A percentile compares a stretch with the other conserved stretches of the same genome.
These are phyloP conservation scores for Lordiphosa fenestrarum DNA, from an alignment of 2,888 invertebrate species.

Conservation along the genomic window DNA sequence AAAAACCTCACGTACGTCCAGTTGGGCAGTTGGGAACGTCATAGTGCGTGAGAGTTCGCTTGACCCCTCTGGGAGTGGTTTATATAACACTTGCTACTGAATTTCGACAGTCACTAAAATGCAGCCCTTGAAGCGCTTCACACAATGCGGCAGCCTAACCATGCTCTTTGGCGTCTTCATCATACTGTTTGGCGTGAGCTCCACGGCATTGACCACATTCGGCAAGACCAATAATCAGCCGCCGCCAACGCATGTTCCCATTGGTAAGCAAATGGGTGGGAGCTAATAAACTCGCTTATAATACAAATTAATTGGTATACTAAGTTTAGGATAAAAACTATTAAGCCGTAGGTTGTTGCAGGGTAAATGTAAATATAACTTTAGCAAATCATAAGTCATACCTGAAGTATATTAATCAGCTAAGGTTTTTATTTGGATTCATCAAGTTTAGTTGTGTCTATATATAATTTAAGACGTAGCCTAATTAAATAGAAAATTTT, in stretches of 20 bases:
- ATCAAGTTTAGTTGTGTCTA: too few species aligned
- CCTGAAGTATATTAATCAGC: too few species aligned
- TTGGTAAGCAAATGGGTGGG: constrained; percentile 81
- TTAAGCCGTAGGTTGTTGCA: too few species aligned
- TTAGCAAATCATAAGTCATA: too few species aligned
- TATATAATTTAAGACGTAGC: too few species aligned
- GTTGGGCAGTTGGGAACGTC: constrained; percentile 2
- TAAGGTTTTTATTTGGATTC: too few species aligned
- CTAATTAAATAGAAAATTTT: too few species aligned
- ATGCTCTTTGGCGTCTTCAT: constrained; percentile 80
- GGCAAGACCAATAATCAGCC: constrained; percentile 85
- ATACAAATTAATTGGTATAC: too few species aligned
- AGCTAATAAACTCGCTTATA: too few species aligned
- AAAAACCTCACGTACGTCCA: constrained; percentile 1
- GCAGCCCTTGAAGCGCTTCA: constrained; percentile 80
- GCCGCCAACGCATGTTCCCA: constrained; percentile 82
- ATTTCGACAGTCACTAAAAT: constrained; percentile 53
- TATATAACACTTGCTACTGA: constrained; percentile 34
- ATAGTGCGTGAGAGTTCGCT: constrained; percentile 42
- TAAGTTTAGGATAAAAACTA: too few species aligned
- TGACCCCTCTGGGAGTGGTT: constrained; percentile 12
- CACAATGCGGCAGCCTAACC: constrained; percentile 80
- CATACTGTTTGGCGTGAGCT: constrained; percentile 80
- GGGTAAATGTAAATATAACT: too few species aligned
- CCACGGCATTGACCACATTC: constrained; percentile 86